Evolutionary conservation across 2,113 vertebrate genomes (phyloP).

Genomic region (Solea solea): DNA sequence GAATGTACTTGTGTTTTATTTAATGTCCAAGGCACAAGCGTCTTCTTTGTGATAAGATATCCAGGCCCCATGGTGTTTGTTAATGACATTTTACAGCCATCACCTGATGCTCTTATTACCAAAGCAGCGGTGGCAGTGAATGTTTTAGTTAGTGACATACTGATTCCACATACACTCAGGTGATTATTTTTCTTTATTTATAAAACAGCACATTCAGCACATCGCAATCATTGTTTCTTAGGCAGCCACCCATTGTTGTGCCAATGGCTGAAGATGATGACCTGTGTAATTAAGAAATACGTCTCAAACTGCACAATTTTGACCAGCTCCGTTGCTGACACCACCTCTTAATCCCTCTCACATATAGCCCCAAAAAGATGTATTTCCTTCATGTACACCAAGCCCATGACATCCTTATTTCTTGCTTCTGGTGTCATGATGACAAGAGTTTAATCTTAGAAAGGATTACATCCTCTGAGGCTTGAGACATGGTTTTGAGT

Average conservation of each 20-base stretch:
- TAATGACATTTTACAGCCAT: constrained; percentile 53
- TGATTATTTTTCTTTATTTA: no score
- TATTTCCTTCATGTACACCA: constrained; percentile 20
- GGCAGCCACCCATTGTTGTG: not conserved
- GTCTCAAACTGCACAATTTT: constrained; percentile 7
- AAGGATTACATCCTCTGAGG: constrained; percentile 22
- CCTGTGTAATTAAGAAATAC: constrained; percentile 14
- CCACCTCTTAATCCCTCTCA: constrained; percentile 31
- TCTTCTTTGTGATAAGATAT: constrained; percentile 15
- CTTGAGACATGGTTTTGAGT: not conserved
- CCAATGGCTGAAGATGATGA: not conserved
- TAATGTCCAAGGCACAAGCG: constrained; percentile 7
- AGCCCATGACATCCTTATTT: constrained; percentile 39
- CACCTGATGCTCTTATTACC: constrained; percentile 50
- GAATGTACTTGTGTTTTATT: constrained; percentile 17
- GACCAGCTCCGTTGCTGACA: not conserved
- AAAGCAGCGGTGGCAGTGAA: constrained; percentile 51
- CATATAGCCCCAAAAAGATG: constrained; percentile 21
- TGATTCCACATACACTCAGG: not conserved
- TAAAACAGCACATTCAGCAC: no score
- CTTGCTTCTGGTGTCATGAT: constrained; percentile 6
- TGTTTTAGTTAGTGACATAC: constrained; percentile 11
- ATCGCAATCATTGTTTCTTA: not conserved
- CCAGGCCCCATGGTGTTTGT: constrained; percentile 31
- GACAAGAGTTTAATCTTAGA: constrained; percentile 26